These are phyloP conservation scores for Sandelia bainsii DNA, from an alignment of 2,797 vertebrate genomes.

Conservation along the genomic window DNA sequence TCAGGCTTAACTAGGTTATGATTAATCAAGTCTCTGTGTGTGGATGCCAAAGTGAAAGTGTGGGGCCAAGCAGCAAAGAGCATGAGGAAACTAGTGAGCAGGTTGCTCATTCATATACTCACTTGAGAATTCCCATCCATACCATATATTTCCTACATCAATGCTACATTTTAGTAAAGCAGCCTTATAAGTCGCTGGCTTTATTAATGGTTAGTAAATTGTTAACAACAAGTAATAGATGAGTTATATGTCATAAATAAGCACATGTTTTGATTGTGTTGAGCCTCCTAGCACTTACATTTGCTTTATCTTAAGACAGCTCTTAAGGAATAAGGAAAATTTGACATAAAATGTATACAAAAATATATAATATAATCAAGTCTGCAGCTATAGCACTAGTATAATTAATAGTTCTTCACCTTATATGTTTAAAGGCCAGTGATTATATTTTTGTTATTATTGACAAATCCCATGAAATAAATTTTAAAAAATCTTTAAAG, in stretches of 20 bases:
- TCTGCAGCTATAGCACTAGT: no score
- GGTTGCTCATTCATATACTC: constrained; percentile 49
- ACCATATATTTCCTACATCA: constrained; percentile 11
- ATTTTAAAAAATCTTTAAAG: no score
- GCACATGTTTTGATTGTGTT: background rate
- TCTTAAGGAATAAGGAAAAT: no score
- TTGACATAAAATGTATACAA: no score
- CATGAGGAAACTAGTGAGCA: constrained; percentile 34
- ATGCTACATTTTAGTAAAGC: background rate
- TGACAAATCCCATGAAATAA: no score
- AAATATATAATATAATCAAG: no score
- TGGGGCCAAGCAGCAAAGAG: constrained; percentile 31
- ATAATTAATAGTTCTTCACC: no score
- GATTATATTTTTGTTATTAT: no score
- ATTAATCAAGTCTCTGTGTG: constrained; percentile 65
- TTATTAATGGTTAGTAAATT: constrained; percentile 7
- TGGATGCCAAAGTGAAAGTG: constrained; percentile 45
- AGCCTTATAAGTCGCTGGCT: constrained; percentile 6
- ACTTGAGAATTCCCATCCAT: constrained; percentile 9
- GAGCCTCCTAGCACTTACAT: background rate
- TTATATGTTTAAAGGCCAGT: no score
- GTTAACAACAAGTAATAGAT: constrained; percentile 4
- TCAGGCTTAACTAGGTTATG: constrained; percentile 61
- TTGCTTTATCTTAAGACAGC: no score
- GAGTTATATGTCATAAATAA: background rate